Conservation (phyloP, 2,888 invertebrate species). For the Lymantria monacha region DNA sequence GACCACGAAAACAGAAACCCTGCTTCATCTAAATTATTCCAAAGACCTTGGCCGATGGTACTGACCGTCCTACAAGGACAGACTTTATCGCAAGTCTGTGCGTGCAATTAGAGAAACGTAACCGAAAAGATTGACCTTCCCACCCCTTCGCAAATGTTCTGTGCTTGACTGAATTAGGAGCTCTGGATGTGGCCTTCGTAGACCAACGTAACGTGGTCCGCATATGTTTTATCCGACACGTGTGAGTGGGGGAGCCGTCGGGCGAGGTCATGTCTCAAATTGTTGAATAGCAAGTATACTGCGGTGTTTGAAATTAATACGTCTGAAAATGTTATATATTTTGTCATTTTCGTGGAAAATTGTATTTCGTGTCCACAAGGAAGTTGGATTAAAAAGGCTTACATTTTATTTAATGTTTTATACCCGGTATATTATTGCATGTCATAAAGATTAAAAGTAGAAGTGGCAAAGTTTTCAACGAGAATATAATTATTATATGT, state of each 20-base stretch:
- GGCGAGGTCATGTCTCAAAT: slow-evolving; percentile 73
- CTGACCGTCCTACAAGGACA: slow-evolving; percentile 72
- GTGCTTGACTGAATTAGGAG: slow-evolving; percentile 34
- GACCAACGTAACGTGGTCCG: slow-evolving; percentile 41
- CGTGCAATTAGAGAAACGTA: slow-evolving; percentile 61
- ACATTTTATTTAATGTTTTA: slow-evolving; percentile 9
- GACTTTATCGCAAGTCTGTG: slow-evolving; percentile 58
- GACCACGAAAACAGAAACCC: slow-evolving; percentile 57
- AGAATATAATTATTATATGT: background rate
- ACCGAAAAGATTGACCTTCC: slow-evolving; percentile 42
- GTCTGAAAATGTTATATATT: slow-evolving; percentile 55
- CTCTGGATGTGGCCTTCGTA: slow-evolving; percentile 23
- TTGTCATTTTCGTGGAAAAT: slow-evolving; percentile 43
- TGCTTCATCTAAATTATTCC: slow-evolving; percentile 60
- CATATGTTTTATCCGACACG: slow-evolving; percentile 44
- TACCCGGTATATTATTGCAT: background rate
- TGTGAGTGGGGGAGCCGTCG: slow-evolving; percentile 49
- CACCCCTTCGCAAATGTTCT: slow-evolving; percentile 36
- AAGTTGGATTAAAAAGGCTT: slow-evolving; percentile 23
- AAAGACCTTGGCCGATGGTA: slow-evolving; percentile 67
- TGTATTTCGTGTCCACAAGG: slow-evolving; percentile 39
- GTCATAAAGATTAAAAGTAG: background rate
- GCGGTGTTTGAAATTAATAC: slow-evolving; percentile 75
- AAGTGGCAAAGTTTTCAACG: background rate
- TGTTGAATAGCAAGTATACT: slow-evolving; percentile 77